phyloP scores from a whole-genome alignment of 92 coral and sea anemone genomes.

The Scolanthus callimorphus region DNA sequence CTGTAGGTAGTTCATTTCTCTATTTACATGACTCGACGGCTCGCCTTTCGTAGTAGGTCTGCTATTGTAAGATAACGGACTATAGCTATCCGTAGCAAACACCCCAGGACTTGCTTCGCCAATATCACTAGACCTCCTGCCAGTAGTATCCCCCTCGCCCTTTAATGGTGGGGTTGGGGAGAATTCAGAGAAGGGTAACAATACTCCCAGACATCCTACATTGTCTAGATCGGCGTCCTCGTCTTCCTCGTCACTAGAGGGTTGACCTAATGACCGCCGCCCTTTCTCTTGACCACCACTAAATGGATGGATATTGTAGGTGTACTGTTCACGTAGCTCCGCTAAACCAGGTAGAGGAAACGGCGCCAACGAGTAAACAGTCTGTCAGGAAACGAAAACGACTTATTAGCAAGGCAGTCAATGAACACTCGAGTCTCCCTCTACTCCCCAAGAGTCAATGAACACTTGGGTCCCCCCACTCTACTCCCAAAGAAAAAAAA shows the following conservation, averaged over 20 bases:
- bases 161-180: slow-evolving; percentile 39
- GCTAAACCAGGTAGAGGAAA: slow-evolving; percentile 94
- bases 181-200: slow-evolving; percentile 85
- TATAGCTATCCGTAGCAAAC: slow-evolving; percentile 82
- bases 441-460: too few relatives aligned
- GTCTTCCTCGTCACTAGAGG: slow-evolving; percentile 96
- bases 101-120: slow-evolving; percentile 91
- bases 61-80: slow-evolving; percentile 65
- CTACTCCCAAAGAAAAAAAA: neutral
- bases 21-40: slow-evolving; percentile 7
- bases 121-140: slow-evolving; percentile 57
- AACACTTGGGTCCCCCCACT: too few relatives aligned
- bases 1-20: slow-evolving; percentile 74
- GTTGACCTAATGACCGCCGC: slow-evolving; percentile 62
- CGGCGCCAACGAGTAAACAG: slow-evolving; percentile 91
- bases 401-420: too few relatives aligned
- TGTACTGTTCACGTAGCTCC: slow-evolving; percentile 92
- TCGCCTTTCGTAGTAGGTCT: slow-evolving; percentile 37
- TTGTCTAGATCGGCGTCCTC: slow-evolving; percentile 78
- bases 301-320: slow-evolving; percentile 93
- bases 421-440: too few relatives aligned
- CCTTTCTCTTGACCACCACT: slow-evolving; percentile 59
- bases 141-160: slow-evolving; percentile 47
- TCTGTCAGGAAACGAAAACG: slow-evolving; percentile 63
- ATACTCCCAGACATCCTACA: slow-evolving; percentile 85